Evolutionary conservation across 2,888 invertebrate species (phyloP).

Genomic region (Panzeria rudis): DNA sequence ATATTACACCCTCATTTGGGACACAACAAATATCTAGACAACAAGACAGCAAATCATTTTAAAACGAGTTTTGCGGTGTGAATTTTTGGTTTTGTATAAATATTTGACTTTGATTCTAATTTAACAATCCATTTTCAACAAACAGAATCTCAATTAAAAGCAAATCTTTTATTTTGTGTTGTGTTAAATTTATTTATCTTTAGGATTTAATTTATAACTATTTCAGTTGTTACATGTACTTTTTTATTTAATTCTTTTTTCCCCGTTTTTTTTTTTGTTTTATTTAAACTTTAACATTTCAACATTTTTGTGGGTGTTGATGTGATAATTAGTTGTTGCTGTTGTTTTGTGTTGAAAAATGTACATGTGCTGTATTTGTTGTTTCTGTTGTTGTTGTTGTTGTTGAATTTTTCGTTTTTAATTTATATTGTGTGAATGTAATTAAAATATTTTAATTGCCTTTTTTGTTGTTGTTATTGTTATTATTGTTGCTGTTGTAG

Average conservation of each 20-base stretch:
- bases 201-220: constrained; percentile 50
- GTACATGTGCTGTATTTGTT: constrained; percentile 17
- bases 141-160: constrained; percentile 5
- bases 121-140: constrained; percentile 3
- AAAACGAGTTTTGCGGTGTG: constrained; percentile 1
- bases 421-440: constrained; percentile 70
- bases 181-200: constrained; percentile 27
- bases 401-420: constrained; percentile 18
- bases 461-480: constrained; percentile 28
- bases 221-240: constrained; percentile 31
- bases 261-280: background rate
- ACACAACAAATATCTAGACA: background rate
- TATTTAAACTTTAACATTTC: constrained; percentile 36
- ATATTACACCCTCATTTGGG: constrained; percentile 42
- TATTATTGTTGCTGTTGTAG: constrained; percentile 21
- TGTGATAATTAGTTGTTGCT: constrained; percentile 66
- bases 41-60: background rate
- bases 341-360: constrained; percentile 43
- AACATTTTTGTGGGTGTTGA: constrained; percentile 62
- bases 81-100: constrained; percentile 29
- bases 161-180: constrained; percentile 16
- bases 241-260: background rate
- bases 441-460: constrained; percentile 64
- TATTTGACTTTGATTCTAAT: constrained; percentile 37
- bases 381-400: background rate